A percentile compares a stretch with the other conserved stretches of the same genome.
These are phyloP conservation scores for Promerops cafer DNA, from an alignment of 2,113 vertebrate genomes.

Conservation along the genomic window DNA sequence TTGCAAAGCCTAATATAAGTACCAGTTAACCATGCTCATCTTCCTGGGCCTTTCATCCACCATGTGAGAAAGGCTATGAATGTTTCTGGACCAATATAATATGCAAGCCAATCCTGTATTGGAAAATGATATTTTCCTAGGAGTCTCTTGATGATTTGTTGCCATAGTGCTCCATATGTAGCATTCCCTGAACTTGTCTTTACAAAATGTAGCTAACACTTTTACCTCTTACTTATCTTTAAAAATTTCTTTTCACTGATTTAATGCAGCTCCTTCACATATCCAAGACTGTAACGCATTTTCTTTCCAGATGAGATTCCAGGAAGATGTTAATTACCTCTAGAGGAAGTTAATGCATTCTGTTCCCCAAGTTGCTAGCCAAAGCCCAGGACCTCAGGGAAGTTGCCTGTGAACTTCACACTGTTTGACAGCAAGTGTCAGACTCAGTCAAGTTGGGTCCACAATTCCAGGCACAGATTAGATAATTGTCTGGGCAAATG, in stretches of 20 bases:
- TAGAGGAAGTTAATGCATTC: neutral
- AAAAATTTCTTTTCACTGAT: neutral
- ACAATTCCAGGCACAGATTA: constrained; percentile 25
- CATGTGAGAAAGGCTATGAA: neutral
- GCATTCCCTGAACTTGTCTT: neutral
- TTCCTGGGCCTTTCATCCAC: neutral
- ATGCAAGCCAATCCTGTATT: neutral
- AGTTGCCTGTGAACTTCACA: neutral
- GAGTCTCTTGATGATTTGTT: neutral
- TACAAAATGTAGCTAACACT: accelerated
- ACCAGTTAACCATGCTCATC: accelerated
- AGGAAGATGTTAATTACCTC: neutral
- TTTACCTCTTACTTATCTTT: neutral
- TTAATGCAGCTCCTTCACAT: neutral
- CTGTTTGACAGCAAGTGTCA: neutral
- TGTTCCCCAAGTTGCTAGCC: neutral
- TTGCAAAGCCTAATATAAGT: neutral
- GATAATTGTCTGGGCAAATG: constrained; percentile 43
- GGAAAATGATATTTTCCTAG: neutral
- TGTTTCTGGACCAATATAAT: neutral
- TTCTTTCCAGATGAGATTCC: neutral
- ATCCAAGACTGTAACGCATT: neutral
- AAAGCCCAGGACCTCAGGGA: neutral
- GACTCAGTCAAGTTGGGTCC: neutral
- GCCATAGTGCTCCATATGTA: accelerated